Base-by-base conservation (phyloP, 1,140 invertebrate genomes). In the Hydropsyche tenuis region DNA sequence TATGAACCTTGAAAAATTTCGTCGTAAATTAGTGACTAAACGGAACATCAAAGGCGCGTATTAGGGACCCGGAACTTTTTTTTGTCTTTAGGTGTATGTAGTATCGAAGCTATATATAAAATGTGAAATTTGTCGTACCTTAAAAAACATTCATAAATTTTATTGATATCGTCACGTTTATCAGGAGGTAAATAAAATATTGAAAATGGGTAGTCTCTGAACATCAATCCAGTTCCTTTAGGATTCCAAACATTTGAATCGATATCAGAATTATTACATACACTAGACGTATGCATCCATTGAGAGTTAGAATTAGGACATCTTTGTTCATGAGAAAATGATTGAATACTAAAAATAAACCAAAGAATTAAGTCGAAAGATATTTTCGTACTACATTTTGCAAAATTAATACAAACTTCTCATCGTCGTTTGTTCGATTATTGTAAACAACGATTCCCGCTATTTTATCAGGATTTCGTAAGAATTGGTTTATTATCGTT, bases 261-360 rank as follows among this genome's bases (percentile, higher is more conserved):
- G 25, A 77, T 76, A 12, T 30, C 79, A 62, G 72, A 78, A 68
- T 78, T 80, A 46, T 70, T 82, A 53, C 76, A 87, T 77, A 76
- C 86, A 88, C 71, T 87, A 0, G 70, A 80, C 75, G 80, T 83
- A 80, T 48, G 79, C 30, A 78, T 81, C 82, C 77, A 82, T 79
- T 74, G 83, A 65, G 89, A 93, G 77, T 88, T 89, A 82, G 90
- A 86, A 86, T 97, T 97, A 0, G 96, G 96, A 85, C 96, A 97
- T 16, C 84, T 87, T 18, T 90, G 87, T 75, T 96, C 95, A 51
- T 92, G 90, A n/a, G 92, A 87, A 70, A 89, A 89, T 76, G 14
- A 75, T 76, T 56, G 83, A 80, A 27, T 60, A 2, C 56, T 60
- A 80, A 45, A 72, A 51, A 25, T 62, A 46, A 72, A 63, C 9